These are phyloP conservation scores for Hemibagrus guttatus DNA, from an alignment of 2,797 vertebrate genomes.

Conservation along the genomic window DNA sequence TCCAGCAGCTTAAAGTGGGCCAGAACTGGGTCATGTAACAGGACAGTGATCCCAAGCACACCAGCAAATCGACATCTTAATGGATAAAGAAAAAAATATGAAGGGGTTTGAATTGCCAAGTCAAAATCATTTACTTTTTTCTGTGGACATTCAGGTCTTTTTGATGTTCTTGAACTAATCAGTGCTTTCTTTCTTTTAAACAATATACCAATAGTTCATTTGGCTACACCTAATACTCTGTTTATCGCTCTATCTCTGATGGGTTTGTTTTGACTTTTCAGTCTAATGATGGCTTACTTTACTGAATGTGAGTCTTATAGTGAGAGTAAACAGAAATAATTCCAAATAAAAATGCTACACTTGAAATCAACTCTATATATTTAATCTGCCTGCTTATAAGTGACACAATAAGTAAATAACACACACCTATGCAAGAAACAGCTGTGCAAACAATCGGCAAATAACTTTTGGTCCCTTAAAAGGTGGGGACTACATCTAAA, in stretches of 20 bases:
- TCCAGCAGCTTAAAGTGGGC: no score
- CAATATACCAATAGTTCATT: background rate
- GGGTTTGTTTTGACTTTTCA: background rate
- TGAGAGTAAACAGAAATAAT: background rate
- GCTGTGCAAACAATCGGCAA: background rate
- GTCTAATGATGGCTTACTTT: background rate
- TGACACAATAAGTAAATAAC: background rate
- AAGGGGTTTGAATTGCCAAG: no score
- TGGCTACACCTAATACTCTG: background rate
- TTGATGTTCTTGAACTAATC: no score
- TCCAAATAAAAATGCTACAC: background rate
- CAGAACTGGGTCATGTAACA: no score
- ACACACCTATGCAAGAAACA: background rate
- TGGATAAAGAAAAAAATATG: no score
- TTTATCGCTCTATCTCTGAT: no score
- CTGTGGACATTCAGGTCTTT: no score
- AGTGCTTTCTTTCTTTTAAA: no score
- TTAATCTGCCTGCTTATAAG: background rate
- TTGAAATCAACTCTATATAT: background rate
- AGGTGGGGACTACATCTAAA: background rate
- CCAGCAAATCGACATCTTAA: no score
- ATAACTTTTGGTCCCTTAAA: background rate
- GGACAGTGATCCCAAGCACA: no score
- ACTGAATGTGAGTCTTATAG: no score
- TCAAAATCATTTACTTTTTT: no score